Base-by-base conservation (phyloP, 2,888 invertebrate species). In the Atethmia centrago region DNA sequence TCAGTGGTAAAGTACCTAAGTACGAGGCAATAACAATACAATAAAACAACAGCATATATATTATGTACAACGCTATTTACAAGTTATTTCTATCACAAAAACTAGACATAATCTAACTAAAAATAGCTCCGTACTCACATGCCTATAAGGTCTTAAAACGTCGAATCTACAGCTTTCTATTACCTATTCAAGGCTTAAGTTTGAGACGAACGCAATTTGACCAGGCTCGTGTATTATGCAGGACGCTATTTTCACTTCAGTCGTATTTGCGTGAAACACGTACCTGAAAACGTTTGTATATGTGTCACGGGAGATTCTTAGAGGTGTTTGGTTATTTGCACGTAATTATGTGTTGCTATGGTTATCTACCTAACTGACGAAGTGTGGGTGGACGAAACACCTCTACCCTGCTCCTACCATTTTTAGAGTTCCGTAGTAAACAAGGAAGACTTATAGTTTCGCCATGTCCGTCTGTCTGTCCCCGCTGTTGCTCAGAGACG, bases 191-290 rank as follows among this genome's bases (percentile, higher is more conserved):
- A 28, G 28, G 61, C 61, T 62, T 49, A 49, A 75, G 45, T 47
- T 51, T 80, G 55, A 80, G 68, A 79, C 75, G 64, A 75, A 61
- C 64, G n/a, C 31, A 69, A 80, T 55, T 69, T 79, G 79, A 75
- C 79, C 76, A 65, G 31, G 49, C 25, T 25, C 61, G 69, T 79
- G 2, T 62, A 75, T 74, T 56, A 79, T 80, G 75, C 45, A 79
- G 8, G 14, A 21, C 55, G 55, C 68, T 55, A 64, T 79, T 80
- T 80, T 68, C 75, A 28, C 53, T 55, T 47, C 10, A 55, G 49
- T n/a, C 55, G 42, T 53, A 59, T 80, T 64, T 68, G 47, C 21
- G 55, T 62, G 61, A 51, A 56, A 58, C 49, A 77, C 19, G 49
- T 67, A 25, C 31, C 25, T 74, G 42, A 64, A 65, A 45, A 40